A percentile compares a stretch with the other conserved stretches of the same genome.
These are phyloP conservation scores for Poeciliopsis occidentalis DNA, from an alignment of 2,113 vertebrate species.

Conservation along the genomic window DNA sequence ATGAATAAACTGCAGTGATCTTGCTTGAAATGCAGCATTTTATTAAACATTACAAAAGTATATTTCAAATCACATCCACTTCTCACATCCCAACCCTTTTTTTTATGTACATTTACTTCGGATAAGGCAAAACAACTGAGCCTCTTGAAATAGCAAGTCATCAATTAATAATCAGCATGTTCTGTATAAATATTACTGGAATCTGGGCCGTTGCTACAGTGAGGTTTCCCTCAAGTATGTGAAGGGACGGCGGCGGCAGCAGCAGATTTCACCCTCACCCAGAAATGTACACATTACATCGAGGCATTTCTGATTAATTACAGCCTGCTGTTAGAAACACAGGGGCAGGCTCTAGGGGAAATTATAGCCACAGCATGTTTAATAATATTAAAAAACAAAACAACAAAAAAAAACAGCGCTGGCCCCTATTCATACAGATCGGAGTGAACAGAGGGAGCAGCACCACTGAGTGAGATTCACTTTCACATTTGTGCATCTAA, in stretches of 20 bases:
- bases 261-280: conserved; percentile 12
- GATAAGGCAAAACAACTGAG: conserved; percentile 80
- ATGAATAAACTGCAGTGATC: conserved; percentile 5
- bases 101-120: conserved; percentile 78
- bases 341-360: conserved; percentile 3
- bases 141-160: conserved; percentile 69
- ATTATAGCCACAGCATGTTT: background rate
- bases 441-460: background rate
- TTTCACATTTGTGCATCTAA: conserved; percentile 28
- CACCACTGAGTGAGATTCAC: conserved; percentile 7
- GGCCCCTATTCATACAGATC: background rate
- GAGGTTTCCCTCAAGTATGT: conserved; percentile 49
- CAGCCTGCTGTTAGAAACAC: conserved; percentile 26
- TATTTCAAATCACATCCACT: conserved; percentile 63
- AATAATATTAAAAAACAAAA: background rate
- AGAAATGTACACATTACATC: background rate
- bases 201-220: conserved; percentile 71
- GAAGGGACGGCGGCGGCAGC: conserved; percentile 6
- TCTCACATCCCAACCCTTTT: background rate
- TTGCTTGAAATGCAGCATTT: conserved; percentile 79
- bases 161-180: conserved; percentile 70
- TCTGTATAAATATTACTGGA: conserved; percentile 79
- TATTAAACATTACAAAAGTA: conserved; percentile 82
- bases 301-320: conserved; percentile 12
- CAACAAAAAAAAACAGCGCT: background rate